These are phyloP conservation scores for Lagorchestes hirsutus DNA, from an alignment of 2,797 vertebrate genomes.

Conservation along the genomic window DNA sequence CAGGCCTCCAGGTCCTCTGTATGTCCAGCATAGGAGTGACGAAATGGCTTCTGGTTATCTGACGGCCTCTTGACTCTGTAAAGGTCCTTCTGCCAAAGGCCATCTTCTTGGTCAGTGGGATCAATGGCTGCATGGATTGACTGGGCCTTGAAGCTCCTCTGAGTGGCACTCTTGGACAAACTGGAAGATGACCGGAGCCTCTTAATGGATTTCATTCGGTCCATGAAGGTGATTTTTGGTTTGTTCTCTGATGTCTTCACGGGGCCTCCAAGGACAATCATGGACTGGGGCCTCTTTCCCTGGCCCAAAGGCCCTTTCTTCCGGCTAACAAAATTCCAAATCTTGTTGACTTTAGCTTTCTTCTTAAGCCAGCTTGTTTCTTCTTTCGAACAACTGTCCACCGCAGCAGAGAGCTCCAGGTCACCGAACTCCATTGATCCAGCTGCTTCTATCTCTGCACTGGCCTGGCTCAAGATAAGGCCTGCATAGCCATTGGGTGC, in stretches of 20 bases:
- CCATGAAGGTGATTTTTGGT: constrained; percentile 91
- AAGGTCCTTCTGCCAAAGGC: constrained; percentile 84
- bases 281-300: constrained; percentile 92
- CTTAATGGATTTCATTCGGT: constrained; percentile 92
- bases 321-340: constrained; percentile 93
- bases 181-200: constrained; percentile 90
- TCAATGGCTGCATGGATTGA: constrained; percentile 80
- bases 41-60: constrained; percentile 88
- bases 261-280: constrained; percentile 90
- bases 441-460: constrained; percentile 88
- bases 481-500: constrained; percentile 91
- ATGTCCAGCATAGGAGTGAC: constrained; percentile 93
- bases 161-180: constrained; percentile 85
- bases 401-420: constrained; percentile 80
- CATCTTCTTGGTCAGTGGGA: constrained; percentile 83
- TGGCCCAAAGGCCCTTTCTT: constrained; percentile 87
- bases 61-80: constrained; percentile 85
- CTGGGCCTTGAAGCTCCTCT: constrained; percentile 85
- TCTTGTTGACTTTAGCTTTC: constrained; percentile 86
- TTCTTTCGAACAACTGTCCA: constrained; percentile 76
- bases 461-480: constrained; percentile 88
- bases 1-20: constrained; percentile 91
- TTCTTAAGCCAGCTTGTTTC: constrained; percentile 82
- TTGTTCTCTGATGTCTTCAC: constrained; percentile 83
- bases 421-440: constrained; percentile 86